phyloP scores from a whole-genome alignment of 2,888 invertebrate genomes.

The Glaucopsyche alexis region DNA sequence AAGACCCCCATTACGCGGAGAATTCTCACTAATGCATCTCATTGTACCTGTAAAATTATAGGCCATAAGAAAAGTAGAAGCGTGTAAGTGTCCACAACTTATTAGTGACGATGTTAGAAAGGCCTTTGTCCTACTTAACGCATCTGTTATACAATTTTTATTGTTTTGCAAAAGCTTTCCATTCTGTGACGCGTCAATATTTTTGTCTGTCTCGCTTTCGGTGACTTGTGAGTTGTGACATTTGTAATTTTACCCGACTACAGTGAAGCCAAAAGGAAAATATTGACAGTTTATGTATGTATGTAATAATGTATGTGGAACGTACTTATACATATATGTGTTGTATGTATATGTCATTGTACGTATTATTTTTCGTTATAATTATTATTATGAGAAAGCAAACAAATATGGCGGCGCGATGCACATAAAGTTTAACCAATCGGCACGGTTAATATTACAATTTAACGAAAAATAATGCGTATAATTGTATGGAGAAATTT shows the following conservation, averaged over 20 bases:
- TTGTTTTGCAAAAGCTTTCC: slow-evolving; percentile 1
- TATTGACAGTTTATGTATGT: too few species aligned
- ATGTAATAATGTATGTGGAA: too few species aligned
- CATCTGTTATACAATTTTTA: slow-evolving; percentile 7
- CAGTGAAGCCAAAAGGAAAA: too few species aligned
- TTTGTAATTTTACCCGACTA: background rate
- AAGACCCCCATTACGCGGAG: slow-evolving; percentile 69
- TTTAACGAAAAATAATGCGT: too few species aligned
- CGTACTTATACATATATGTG: too few species aligned
- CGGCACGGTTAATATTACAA: too few species aligned
- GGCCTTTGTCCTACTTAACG: slow-evolving; percentile 18
- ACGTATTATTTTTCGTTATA: too few species aligned
- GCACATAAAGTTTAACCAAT: too few species aligned
- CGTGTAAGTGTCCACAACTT: slow-evolving; percentile 51
- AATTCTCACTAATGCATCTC: slow-evolving; percentile 77
- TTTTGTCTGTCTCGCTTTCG: background rate
- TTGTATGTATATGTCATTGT: too few species aligned
- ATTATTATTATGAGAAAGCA: too few species aligned
- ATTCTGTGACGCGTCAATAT: background rate
- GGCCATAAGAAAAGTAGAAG: slow-evolving; percentile 66
- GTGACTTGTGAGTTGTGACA: background rate
- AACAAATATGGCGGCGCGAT: too few species aligned
- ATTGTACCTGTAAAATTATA: slow-evolving; percentile 80
- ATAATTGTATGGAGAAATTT: too few species aligned
- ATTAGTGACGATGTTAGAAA: slow-evolving; percentile 40